Base-by-base conservation (phyloP, 1,140 invertebrate genomes). In the Aradophagus sp. region DNA sequence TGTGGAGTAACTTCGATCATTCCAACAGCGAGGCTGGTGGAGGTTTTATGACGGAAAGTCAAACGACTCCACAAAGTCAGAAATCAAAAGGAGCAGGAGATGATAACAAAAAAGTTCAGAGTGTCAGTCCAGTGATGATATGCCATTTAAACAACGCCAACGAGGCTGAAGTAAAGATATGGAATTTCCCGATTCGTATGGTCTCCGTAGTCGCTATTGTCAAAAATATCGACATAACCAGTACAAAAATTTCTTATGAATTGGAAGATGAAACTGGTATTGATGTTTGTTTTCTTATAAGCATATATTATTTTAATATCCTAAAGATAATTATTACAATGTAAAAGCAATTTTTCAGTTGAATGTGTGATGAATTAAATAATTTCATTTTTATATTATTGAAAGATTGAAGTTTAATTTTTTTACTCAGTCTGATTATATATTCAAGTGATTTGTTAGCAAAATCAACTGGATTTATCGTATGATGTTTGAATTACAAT, bases 221-320 rank as follows among this genome's bases (percentile, higher is more conserved):
- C 3, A 61, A 41, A 14, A 71, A 77, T 0, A 42, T 85, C 0
- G 77, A 82, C 29, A 62, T 74, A 6, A 69, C 65, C 0, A 79
- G 80, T 1, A 84, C 82, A 1, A 84, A 82, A 69, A 59, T 85
- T 7, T 74, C 77, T 4, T 84, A 80, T 11, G 63, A 76, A 0
- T 38, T 86, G 8, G 61, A 82, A 29, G 84, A 86, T 67, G 76
- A 86, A 15, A 82, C 84, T 50, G 83, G 84, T 85, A 67, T 65
- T 26, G 15, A n/a, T 47, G n/a, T 20, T 23, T 23, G 20, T 23
- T 35, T n/a, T 36, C n/a, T n/a, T n/a, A n/a, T n/a, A n/a, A n/a
- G n/a, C n/a, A n/a, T n/a, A n/a, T n/a, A n/a, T n/a, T 45, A 6
- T 61, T 56, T 42, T 12, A 42, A 11, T 20, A 20, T 36, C 41